A percentile compares a stretch with the other conserved stretches of the same genome.
Evolutionary conservation across 2,888 invertebrate genomes (phyloP).

Genomic region (Diplolepis rosae): DNA sequence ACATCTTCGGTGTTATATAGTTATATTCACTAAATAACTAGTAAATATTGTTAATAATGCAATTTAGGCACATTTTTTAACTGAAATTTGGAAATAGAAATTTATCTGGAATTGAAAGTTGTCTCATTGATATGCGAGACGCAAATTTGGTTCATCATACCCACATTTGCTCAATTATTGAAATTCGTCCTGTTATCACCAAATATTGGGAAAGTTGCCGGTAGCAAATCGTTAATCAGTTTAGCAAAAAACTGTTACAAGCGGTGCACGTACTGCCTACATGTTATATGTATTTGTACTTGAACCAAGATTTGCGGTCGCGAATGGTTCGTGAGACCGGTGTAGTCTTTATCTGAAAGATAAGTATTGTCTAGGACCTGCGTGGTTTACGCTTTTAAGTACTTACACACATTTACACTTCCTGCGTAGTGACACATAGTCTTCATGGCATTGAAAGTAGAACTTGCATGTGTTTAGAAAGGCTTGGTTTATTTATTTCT

Average conservation of each 20-base stretch:
- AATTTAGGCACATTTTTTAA: too few relatives aligned
- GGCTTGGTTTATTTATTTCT: constrained; percentile 13
- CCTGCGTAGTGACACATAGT: constrained; percentile 20
- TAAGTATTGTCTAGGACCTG: constrained; percentile 62
- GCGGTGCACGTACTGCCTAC: background rate
- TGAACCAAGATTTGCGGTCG: constrained; percentile 64
- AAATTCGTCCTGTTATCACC: background rate
- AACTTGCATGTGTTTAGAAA: constrained; percentile 4
- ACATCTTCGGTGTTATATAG: too few relatives aligned
- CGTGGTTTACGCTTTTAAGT: constrained; percentile 44
- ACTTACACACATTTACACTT: constrained; percentile 29
- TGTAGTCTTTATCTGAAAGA: constrained; percentile 61
- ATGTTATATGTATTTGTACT: constrained; percentile 55
- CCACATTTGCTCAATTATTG: background rate
- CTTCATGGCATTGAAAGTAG: constrained; percentile 42
- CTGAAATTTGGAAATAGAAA: too few relatives aligned
- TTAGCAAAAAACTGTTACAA: background rate
- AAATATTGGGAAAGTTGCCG: background rate
- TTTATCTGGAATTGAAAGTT: background rate
- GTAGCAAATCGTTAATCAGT: too few relatives aligned
- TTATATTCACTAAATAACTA: too few relatives aligned
- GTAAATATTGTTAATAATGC: too few relatives aligned
- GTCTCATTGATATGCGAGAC: background rate
- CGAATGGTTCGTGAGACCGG: constrained; percentile 59
- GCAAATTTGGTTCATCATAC: background rate